Evolutionary conservation across 2,797 vertebrate species (phyloP).

Genomic region (Pipistrellus pipistrellus): DNA sequence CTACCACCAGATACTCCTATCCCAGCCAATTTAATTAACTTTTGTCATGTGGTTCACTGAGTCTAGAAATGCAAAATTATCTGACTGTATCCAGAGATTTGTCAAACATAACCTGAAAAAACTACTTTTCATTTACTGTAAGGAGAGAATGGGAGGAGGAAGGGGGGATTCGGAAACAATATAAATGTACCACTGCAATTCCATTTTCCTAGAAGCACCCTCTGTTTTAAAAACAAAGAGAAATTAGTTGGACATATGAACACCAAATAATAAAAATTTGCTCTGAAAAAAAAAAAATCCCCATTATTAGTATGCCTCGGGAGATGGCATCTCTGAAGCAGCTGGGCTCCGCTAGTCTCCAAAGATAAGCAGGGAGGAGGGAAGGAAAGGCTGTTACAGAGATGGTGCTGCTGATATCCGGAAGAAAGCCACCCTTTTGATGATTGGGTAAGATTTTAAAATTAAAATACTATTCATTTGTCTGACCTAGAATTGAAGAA

Average conservation of each 20-base stretch:
- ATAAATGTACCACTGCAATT: background rate
- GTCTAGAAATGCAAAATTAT: conserved; percentile 83
- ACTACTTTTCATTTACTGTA: conserved; percentile 68
- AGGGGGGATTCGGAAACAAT: background rate
- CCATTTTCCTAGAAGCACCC: conserved; percentile 47
- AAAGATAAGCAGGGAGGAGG: conserved; percentile 59
- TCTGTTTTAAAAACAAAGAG: conserved; percentile 76
- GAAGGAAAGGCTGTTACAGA: conserved; percentile 32
- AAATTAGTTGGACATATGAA: conserved; percentile 71
- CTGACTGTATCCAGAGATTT: conserved; percentile 83
- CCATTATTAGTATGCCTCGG: conserved; percentile 49
- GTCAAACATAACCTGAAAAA: conserved; percentile 81
- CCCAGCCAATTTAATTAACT: conserved; percentile 88
- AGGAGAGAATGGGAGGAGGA: background rate
- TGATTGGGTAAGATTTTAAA: conserved; percentile 77
- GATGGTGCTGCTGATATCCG: conserved; percentile 20
- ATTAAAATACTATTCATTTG: conserved; percentile 81
- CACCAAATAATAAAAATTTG: conserved; percentile 71
- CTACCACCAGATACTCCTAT: conserved; percentile 81
- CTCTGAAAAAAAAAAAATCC: conserved; percentile 24
- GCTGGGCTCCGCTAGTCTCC: conserved; percentile 51
- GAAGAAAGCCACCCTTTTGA: conserved; percentile 68
- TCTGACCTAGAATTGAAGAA: conserved; percentile 67
- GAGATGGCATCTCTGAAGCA: conserved; percentile 67
- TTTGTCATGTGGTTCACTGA: conserved; percentile 87